phyloP scores from a whole-genome alignment of 2,797 vertebrate genomes.

The Anniella stebbinsi region DNA sequence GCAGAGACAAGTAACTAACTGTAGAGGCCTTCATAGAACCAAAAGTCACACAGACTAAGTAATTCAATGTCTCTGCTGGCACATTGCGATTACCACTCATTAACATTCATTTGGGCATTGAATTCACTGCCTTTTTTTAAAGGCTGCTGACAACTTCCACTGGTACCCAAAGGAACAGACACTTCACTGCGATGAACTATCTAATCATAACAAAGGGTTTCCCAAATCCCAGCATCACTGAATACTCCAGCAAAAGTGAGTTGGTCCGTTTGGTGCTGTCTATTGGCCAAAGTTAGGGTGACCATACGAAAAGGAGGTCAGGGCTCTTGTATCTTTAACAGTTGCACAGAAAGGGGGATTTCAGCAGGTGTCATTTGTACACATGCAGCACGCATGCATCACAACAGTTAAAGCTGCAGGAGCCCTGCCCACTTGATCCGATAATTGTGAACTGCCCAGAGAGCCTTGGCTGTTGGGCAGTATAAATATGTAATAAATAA shows the following conservation, averaged over 20 bases:
- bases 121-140: neutral
- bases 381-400: no score
- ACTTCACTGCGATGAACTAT: neutral
- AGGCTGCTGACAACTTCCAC: neutral
- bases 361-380: no score
- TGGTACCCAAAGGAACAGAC: neutral
- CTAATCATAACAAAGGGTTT: neutral
- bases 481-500: no score
- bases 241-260: neutral
- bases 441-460: no score
- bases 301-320: no score
- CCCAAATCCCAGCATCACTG: neutral
- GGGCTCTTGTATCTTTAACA: no score
- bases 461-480: no score
- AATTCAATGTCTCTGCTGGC: neutral
- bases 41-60: neutral
- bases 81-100: slow-evolving; percentile 5
- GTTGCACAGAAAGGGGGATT: no score
- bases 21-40: neutral
- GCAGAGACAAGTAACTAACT: neutral
- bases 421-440: no score
- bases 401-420: no score
- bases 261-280: neutral
- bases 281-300: no score
- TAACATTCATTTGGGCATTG: slow-evolving; percentile 12